Base-by-base conservation (phyloP, 1,140 invertebrate genomes). In the Caenorhabditis tropicalis region DNA sequence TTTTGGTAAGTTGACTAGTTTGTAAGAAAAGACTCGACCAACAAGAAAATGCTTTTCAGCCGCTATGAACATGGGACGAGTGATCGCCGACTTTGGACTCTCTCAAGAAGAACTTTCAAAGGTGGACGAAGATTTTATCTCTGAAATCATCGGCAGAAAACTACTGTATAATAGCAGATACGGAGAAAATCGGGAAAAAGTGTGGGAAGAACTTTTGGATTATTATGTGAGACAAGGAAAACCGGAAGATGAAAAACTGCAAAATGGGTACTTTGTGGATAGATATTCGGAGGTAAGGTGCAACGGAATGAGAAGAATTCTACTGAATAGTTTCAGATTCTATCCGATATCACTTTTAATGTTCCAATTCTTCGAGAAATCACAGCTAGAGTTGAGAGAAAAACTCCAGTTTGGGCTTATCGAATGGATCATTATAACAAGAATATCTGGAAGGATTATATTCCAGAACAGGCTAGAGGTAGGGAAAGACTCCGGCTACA, bases 321-420 rank as follows among this genome's bases (percentile, higher is more conserved):
- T n/a, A n/a, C n/a, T n/a, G n/a, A n/a, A n/a, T n/a, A 65, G 10
- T 74, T 74, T 10, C 10, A 74, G 65, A n/a, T 74, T 5, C 36
- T 82, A 29, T 70, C 80, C 2, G 84, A 85, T 21, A 82, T 80
- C 21, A 51, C 65, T n/a, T 85, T 85, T 60, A 85, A 85, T 27
- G 74, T 81, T 19, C 80, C 84, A n/a, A 81, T 81, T 24, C 79
- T 85, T 79, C 43, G 65, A 31, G 84, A 80, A 82, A 80, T 80
- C 33, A 15, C 36, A 7, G 12, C 39, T 29, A 74, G 82, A 46
- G 46, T 70, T 7, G 80, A 85, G 49, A 31, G 33, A 15, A 80
- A 60, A 19, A 48, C 53, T 56, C 84, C 84, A 15, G 81, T 85
- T 39, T 85, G 36, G 49, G n/a, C 81, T 0, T 85, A 85, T 49